A percentile compares a stretch with the other conserved stretches of the same genome.
Evolutionary conservation across 2,888 invertebrate genomes (phyloP).

Genomic region (Acrocyrtus sp.): DNA sequence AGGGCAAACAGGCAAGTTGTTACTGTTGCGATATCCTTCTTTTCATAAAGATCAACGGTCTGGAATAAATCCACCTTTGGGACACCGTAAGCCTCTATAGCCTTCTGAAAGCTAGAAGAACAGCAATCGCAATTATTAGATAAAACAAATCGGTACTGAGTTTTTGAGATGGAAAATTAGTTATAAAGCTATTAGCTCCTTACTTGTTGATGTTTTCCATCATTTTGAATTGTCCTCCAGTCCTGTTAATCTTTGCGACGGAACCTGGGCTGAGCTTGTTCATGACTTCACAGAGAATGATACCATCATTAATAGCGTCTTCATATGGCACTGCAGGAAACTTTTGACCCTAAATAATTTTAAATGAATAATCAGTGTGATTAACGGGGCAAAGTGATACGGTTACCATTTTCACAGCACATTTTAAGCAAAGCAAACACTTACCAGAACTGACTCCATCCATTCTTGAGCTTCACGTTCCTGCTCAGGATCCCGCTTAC

Average conservation of each 20-base stretch:
- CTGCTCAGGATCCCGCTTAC: constrained; percentile 83
- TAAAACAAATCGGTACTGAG: too few relatives aligned
- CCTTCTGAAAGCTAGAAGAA: constrained; percentile 81
- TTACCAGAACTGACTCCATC: constrained; percentile 89
- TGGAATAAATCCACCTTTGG: constrained; percentile 93
- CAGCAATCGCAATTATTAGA: too few relatives aligned
- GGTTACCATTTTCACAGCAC: too few relatives aligned
- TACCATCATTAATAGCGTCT: constrained; percentile 91
- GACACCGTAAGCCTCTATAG: constrained; percentile 88
- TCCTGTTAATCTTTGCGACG: constrained; percentile 89
- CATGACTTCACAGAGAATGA: constrained; percentile 91
- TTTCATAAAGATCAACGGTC: constrained; percentile 96
- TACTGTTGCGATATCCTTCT: constrained; percentile 88
- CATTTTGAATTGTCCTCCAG: constrained; percentile 98
- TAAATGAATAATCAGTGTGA: too few relatives aligned
- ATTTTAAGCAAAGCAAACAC: too few relatives aligned
- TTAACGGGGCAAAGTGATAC: too few relatives aligned
- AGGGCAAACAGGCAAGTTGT: constrained; percentile 86
- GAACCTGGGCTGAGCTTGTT: constrained; percentile 92
- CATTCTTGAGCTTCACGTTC: constrained; percentile 91
- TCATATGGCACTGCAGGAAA: constrained; percentile 87
- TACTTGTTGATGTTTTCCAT: constrained; percentile 99
- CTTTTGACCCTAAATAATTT: constrained; percentile 87
- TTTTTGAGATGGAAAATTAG: too few relatives aligned
- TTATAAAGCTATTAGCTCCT: too few relatives aligned